Conservation (phyloP, 2,113 vertebrate species). For the Etheostoma spectabile region DNA sequence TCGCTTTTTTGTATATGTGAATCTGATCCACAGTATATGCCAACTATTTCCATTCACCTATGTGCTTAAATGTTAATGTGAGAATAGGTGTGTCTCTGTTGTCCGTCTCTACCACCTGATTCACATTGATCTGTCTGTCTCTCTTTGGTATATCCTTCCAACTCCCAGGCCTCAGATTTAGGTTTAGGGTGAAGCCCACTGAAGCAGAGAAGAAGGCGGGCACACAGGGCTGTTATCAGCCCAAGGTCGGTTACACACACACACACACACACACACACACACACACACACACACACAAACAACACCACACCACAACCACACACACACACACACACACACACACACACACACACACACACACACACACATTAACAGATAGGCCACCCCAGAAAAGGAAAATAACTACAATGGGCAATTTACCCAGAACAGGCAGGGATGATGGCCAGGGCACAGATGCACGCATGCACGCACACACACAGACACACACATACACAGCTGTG, state of each 20-base stretch:
- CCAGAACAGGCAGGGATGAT: conserved; percentile 77
- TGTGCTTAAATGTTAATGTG: background rate
- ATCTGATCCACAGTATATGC: background rate
- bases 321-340: conserved; percentile 35
- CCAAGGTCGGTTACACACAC: conserved; percentile 70
- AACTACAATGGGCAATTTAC: conserved; percentile 82
- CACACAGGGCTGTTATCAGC: conserved; percentile 47
- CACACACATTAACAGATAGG: conserved; percentile 49
- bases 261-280: conserved; percentile 33
- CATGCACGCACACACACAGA: conserved; percentile 24
- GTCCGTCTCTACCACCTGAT: background rate
- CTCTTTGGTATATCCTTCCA: conserved; percentile 16
- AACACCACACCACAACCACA: conserved; percentile 14
- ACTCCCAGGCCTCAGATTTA: conserved; percentile 34
- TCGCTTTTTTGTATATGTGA: background rate
- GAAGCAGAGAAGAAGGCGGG: conserved; percentile 39
- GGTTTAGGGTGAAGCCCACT: conserved; percentile 44
- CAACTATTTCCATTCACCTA: background rate
- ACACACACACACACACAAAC: background rate
- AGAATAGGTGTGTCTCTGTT: background rate
- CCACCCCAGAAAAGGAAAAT: conserved; percentile 76
- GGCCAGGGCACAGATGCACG: conserved; percentile 65
- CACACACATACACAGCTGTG: conserved; percentile 66
- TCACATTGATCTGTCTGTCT: conserved; percentile 16
- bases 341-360: conserved; percentile 27